Base-by-base conservation (phyloP, 2,888 invertebrate species). In the Melanotus villosus region DNA sequence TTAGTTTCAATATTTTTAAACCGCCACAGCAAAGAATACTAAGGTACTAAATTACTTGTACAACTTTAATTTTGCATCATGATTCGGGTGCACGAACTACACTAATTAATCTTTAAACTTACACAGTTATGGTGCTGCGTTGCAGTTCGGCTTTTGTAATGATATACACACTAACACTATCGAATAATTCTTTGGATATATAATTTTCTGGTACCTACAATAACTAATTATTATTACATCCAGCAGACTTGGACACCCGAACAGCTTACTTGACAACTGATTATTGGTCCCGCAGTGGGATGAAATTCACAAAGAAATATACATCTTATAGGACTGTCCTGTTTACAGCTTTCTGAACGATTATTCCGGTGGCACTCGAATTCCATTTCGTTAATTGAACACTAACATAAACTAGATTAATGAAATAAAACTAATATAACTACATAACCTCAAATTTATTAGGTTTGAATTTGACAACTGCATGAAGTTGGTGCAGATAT, bases 141-240 rank as follows among this genome's bases (percentile, higher is more conserved):
- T 96, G 94, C 32, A 98, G 88, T 80, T 97, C 95, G 23, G 93
- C 93, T 85, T 98, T 98, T 2, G 98, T 97, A 81, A 98, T 98
- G 73, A 98, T 96, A 82, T 96, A 98, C 19, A 94, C 95, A 82
- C 94, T 96, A 65, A 98, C 92, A 67, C 95, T 92, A 87, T 98
- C 97, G 87, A 98, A 98, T 16, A 93, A 89, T 79, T 98, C 97
- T 84, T 97, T 97, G 0, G 94, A 93, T 52, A 98, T 92, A 81
- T 92, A 95, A 81, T 96, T 94, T 79, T 94, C 92, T 4, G 98
- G 98, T 65, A 95, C 94, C 93, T 94, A 83, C 79, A 76, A 64
- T 70, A 38, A 34, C 30, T 21, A 58, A 50, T 56, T 65, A 36
- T 54, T 12, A 54, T 43, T 34, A 64, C 2, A 34, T 34, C 26